Percentiles rank a stretch among this genome's conserved stretches.
These are phyloP conservation scores for Crocallis elinguaria DNA, from an alignment of 2,888 invertebrate species.

Conservation along the genomic window DNA sequence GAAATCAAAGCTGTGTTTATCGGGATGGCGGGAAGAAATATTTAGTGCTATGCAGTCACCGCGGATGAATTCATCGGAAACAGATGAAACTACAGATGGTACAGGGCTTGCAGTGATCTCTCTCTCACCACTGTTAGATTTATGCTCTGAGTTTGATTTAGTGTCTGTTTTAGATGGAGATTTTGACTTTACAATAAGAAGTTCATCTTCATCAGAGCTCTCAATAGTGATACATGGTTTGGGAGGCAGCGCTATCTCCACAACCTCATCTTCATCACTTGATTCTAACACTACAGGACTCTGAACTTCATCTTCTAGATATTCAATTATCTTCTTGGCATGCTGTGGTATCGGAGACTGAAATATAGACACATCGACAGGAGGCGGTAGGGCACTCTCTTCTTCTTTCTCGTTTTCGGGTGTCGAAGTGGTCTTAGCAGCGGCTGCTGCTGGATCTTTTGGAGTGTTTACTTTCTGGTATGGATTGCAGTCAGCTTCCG, in stretches of 20 bases:
- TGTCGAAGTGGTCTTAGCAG: conserved; percentile 29
- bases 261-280: conserved; percentile 80
- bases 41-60: conserved; percentile 79
- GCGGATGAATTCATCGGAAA: conserved; percentile 80
- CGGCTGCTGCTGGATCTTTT: conserved; percentile 21
- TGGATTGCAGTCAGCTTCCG: conserved; percentile 53
- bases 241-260: conserved; percentile 75
- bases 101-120: conserved; percentile 73
- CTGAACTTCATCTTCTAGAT: conserved; percentile 60
- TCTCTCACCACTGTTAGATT: conserved; percentile 48
- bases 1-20: conserved; percentile 76
- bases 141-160: conserved; percentile 42
- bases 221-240: conserved; percentile 79
- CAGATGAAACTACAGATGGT: conserved; percentile 77
- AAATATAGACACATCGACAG: conserved; percentile 63
- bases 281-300: conserved; percentile 61
- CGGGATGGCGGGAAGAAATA: conserved; percentile 69
- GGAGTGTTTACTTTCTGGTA: conserved; percentile 59
- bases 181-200: conserved; percentile 48
- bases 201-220: conserved; percentile 79
- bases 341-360: conserved; percentile 61
- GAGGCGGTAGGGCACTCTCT: conserved; percentile 43
- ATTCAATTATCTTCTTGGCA: conserved; percentile 64
- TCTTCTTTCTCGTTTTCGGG: conserved; percentile 56
- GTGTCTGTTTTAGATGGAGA: conserved; percentile 39